phyloP scores from a whole-genome alignment of 2,888 invertebrate species.

The Melieria picta region DNA sequence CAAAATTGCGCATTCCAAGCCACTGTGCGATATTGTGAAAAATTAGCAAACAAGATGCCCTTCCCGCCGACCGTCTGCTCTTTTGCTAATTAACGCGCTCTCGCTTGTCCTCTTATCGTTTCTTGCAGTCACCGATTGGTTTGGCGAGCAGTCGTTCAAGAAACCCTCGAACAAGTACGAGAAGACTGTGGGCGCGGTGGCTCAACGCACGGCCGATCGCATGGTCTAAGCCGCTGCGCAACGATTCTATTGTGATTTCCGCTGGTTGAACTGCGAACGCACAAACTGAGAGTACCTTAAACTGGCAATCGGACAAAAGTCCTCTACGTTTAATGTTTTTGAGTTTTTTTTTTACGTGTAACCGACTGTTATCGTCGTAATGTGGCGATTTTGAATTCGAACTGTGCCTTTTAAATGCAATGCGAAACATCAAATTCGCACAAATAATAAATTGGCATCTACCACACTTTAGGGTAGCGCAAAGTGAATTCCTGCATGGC shows the following conservation, averaged over 20 bases:
- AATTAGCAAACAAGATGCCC: conserved; percentile 37
- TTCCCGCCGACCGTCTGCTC: background rate
- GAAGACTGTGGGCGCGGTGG: conserved; percentile 52
- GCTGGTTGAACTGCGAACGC: background rate
- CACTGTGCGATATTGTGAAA: conserved; percentile 39
- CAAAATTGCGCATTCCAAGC: conserved; percentile 24
- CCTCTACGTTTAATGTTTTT: conserved; percentile 6
- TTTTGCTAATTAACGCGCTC: conserved; percentile 9
- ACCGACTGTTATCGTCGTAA: background rate
- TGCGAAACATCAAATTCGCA: conserved; percentile 8
- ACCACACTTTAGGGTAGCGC: background rate
- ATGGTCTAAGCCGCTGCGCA: conserved; percentile 42
- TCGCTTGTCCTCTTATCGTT: background rate
- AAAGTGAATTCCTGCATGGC: too few relatives aligned
- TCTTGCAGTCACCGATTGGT: conserved; percentile 47
- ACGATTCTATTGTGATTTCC: background rate
- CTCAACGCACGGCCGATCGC: conserved; percentile 52
- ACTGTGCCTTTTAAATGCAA: background rate
- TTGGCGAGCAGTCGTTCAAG: conserved; percentile 35
- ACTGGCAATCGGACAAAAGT: background rate
- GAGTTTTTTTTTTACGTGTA: conserved; percentile 6
- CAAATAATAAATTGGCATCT: background rate
- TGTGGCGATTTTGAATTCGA: conserved; percentile 9
- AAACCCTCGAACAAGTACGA: conserved; percentile 37
- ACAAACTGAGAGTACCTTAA: conserved; percentile 11